phyloP scores from a whole-genome alignment of 1,140 invertebrate species.

The Dendroctonus valens region DNA sequence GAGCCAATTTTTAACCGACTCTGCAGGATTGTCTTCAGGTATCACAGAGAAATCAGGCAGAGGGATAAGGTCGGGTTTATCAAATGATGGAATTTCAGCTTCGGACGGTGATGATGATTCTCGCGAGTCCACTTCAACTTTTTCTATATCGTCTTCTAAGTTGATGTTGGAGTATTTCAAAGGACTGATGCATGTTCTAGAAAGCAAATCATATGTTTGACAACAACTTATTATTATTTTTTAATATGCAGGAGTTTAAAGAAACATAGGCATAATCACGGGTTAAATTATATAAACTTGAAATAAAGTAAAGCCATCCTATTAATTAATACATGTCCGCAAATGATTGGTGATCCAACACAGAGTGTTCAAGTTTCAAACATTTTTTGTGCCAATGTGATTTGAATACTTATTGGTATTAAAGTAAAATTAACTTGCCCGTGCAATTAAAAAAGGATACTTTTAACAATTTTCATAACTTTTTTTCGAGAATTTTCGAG shows the following conservation, averaged over 20 bases:
- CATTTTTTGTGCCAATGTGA: background rate
- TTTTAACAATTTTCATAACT: too few species aligned
- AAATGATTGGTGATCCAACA: background rate
- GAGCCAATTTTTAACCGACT: constrained; percentile 70
- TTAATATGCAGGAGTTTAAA: too few species aligned
- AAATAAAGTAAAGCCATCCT: background rate
- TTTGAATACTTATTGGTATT: too few species aligned
- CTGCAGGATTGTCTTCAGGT: constrained; percentile 51
- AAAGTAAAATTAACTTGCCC: too few species aligned
- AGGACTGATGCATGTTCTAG: background rate
- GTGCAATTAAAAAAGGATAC: too few species aligned
- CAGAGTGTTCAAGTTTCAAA: background rate
- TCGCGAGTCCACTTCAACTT: constrained; percentile 42
- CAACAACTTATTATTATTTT: too few species aligned
- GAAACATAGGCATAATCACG: too few species aligned
- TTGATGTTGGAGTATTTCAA: constrained; percentile 40
- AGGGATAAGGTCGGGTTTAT: constrained; percentile 13
- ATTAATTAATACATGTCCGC: too few species aligned
- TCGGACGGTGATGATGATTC: constrained; percentile 39
- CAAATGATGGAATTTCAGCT: constrained; percentile 20
- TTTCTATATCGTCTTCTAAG: constrained; percentile 45
- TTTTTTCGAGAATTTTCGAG: too few species aligned
- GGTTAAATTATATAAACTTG: too few species aligned
- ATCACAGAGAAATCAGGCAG: constrained; percentile 32
- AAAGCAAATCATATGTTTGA: too few species aligned